phyloP scores from a whole-genome alignment of 2,797 vertebrate genomes.

The Danio choprae region DNA sequence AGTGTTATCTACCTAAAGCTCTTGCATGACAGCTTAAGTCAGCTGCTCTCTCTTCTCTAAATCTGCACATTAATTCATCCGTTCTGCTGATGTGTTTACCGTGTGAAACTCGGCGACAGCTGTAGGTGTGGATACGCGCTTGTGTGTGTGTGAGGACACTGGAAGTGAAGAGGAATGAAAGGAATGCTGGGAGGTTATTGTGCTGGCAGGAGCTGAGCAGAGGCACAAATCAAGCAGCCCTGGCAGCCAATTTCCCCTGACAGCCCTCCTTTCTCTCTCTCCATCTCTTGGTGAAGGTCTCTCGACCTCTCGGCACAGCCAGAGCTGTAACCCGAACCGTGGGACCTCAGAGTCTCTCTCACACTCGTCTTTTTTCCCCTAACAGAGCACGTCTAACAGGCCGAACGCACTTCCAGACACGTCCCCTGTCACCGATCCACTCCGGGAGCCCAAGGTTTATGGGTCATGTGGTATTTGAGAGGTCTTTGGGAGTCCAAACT shows the following conservation, averaged over 20 bases:
- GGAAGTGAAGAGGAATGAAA: slow-evolving; percentile 70
- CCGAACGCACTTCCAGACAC: slow-evolving; percentile 71
- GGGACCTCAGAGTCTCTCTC: slow-evolving; percentile 65
- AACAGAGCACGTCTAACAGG: slow-evolving; percentile 75
- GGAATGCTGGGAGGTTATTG: slow-evolving; percentile 76
- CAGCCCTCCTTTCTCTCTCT: slow-evolving; percentile 54
- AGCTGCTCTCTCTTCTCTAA: slow-evolving; percentile 16
- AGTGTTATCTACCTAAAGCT: not conserved
- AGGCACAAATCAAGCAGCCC: slow-evolving; percentile 76
- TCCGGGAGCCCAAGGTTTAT: slow-evolving; percentile 42
- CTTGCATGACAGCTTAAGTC: slow-evolving; percentile 19
- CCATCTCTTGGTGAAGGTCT: slow-evolving; percentile 36
- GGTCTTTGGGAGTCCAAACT: slow-evolving; percentile 34
- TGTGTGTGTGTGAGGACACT: slow-evolving; percentile 65
- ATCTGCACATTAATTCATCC: slow-evolving; percentile 36
- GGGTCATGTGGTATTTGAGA: slow-evolving; percentile 51
- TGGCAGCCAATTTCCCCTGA: slow-evolving; percentile 76
- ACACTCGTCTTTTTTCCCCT: slow-evolving; percentile 42
- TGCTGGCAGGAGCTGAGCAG: slow-evolving; percentile 48
- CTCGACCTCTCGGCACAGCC: slow-evolving; percentile 66
- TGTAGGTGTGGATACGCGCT: slow-evolving; percentile 38
- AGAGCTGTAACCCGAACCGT: slow-evolving; percentile 75
- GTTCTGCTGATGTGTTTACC: slow-evolving; percentile 35
- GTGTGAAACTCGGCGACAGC: slow-evolving; percentile 30
- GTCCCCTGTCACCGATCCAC: slow-evolving; percentile 59